Evolutionary conservation across 2,888 invertebrate species (phyloP), one percentile per base, ranked within the genome.

Genomic region (Neoitamus cyanurus): DNA sequence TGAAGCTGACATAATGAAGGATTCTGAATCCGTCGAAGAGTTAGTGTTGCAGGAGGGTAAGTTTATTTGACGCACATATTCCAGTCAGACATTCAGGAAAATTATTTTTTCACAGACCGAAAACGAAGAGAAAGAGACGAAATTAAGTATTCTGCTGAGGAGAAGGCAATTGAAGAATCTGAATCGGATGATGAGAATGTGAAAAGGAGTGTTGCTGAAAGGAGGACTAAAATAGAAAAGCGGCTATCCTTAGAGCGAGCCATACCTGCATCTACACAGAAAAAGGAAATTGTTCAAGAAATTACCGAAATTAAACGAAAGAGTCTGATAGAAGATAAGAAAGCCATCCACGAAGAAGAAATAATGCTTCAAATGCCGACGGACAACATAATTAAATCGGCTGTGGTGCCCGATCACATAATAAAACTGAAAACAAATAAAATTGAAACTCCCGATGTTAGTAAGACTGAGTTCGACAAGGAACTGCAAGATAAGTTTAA

Each of bases 91-190:
- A 68, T 37, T 77, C 31, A 75, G 28, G 28, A 84, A 72, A 46
- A 69, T 25, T 46, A 69, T 68, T 84, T 48, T 77, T 85, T 85
- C 86, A 28, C 75, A 91, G 92, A 90, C 87, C 89, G 90, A 86
- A 88, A 90, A 83, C 90, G 91, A 69, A 90, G 91, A 77, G 93
- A 93, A 88, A 91, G 91, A 86, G 95, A 95, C 88, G 95, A 96
- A 90, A 93, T 93, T 36, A 96, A 96, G 90, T 96, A 96, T 89
- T 95, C 95, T 0, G 96, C 95, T 0, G 96, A 96, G 91, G 96
- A 96, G 88, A 96, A 96, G 89, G 94, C 93, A 85, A 92, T 95
- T 3, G 92, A 94, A 84, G 94, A 95, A 75, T 94, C 92, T 1
- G 93, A 93, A 86, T 92, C 92, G 5, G 93, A 94, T 86, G 94